Percentiles rank a stretch among this genome's conserved stretches.
Conservation (phyloP, 2,888 invertebrate species). For the Dynastes tityus region DNA sequence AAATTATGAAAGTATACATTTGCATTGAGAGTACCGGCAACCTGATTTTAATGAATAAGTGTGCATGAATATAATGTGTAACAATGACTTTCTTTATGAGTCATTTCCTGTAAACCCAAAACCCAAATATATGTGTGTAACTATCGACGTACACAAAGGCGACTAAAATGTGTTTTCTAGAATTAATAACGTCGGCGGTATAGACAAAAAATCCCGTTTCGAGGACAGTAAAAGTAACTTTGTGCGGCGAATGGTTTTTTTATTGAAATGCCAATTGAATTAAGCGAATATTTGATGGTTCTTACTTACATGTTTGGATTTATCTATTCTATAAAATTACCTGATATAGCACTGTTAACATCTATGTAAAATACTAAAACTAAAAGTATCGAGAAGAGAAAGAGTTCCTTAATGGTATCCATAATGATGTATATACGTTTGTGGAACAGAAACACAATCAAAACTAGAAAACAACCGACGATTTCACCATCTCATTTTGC, state of each 20-base stretch:
- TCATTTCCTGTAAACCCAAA: slow-evolving; percentile 17
- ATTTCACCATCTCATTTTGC: slow-evolving; percentile 40
- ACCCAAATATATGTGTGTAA: background rate
- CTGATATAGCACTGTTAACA: slow-evolving; percentile 36
- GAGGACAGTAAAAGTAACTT: slow-evolving; percentile 13
- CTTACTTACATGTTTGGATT: background rate
- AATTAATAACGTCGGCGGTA: background rate
- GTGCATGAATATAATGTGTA: background rate
- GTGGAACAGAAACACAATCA: slow-evolving; percentile 34
- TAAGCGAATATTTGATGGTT: background rate
- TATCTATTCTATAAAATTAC: slow-evolving; percentile 2
- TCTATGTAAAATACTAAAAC: slow-evolving; percentile 18
- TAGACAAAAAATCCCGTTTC: background rate
- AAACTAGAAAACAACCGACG: slow-evolving; percentile 31
- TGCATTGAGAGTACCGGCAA: background rate
- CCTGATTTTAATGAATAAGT: background rate
- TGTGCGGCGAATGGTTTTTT: background rate
- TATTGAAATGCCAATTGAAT: background rate
- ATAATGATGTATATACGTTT: background rate
- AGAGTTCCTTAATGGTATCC: slow-evolving; percentile 24
- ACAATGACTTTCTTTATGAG: slow-evolving; percentile 32
- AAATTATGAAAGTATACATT: background rate
- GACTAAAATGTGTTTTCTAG: background rate
- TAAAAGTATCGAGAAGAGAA: slow-evolving; percentile 20
- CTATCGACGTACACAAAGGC: background rate